Conservation (phyloP, 2,113 vertebrate genomes). For the Ptychochromis oligacanthus region DNA sequence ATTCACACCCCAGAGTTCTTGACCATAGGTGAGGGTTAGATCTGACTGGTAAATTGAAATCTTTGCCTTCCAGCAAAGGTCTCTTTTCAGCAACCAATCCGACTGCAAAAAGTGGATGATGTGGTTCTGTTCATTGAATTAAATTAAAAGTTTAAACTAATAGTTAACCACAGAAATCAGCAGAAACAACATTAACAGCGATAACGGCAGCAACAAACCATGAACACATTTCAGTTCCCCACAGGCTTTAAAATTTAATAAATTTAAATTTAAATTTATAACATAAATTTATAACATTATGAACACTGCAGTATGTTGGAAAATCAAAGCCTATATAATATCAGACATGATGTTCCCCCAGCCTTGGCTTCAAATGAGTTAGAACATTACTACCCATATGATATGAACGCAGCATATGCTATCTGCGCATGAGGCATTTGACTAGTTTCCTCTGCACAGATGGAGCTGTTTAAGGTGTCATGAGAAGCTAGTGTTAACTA, state of each 20-base stretch:
- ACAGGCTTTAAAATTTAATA: too few species aligned
- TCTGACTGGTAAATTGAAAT: too few species aligned
- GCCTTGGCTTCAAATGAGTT: neutral
- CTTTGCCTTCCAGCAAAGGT: too few species aligned
- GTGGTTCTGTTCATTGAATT: too few species aligned
- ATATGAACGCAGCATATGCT: neutral
- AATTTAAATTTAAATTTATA: too few species aligned
- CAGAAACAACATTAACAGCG: neutral
- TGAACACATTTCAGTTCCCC: neutral
- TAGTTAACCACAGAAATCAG: neutral
- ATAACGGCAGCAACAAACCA: neutral
- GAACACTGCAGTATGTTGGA: neutral
- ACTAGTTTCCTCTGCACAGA: neutral
- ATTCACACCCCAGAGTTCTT: too few species aligned
- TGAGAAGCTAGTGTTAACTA: neutral
- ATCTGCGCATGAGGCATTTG: neutral
- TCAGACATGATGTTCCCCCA: neutral
- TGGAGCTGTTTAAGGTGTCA: slow-evolving; percentile 9
- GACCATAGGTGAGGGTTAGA: too few species aligned
- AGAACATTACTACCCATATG: neutral
- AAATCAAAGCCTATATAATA: neutral
- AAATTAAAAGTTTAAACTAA: neutral
- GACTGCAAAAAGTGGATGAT: neutral
- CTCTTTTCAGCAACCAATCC: too few species aligned
- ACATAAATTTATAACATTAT: too few species aligned